A percentile compares a stretch with the other conserved stretches of the same genome.
Conservation (phyloP, 1,140 invertebrate genomes). For the Helicoverpa zea region DNA sequence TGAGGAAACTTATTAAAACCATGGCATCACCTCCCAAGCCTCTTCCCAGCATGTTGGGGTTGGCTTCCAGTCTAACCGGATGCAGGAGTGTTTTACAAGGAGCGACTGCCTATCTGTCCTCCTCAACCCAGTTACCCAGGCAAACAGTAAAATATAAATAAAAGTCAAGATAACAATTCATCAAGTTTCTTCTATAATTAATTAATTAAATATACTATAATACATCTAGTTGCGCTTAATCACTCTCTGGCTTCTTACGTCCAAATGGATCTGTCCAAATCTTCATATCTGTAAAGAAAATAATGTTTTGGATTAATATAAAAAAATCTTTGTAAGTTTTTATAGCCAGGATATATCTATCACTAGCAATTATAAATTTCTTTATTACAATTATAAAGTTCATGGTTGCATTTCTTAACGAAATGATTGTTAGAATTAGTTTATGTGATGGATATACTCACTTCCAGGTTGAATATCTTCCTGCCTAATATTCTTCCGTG, state of each 20-base stretch:
- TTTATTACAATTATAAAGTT: too few species aligned
- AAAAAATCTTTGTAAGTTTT: too few species aligned
- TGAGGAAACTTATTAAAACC: not conserved
- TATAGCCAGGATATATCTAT: too few species aligned
- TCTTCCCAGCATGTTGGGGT: too few species aligned
- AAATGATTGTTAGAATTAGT: not conserved
- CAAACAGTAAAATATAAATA: not conserved
- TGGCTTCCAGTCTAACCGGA: too few species aligned
- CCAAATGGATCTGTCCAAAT: slow-evolving; percentile 91
- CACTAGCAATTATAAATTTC: too few species aligned
- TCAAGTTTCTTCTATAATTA: slow-evolving; percentile 32
- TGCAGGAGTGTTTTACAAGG: too few species aligned
- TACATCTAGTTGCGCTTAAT: slow-evolving; percentile 57
- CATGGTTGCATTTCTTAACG: too few species aligned
- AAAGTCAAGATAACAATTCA: slow-evolving; percentile 33
- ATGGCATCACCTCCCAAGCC: not conserved
- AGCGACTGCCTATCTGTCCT: too few species aligned
- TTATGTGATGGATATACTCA: slow-evolving; percentile 75
- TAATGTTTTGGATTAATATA: not conserved
- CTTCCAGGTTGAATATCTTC: slow-evolving; percentile 91
- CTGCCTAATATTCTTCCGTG: slow-evolving; percentile 87
- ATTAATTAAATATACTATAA: slow-evolving; percentile 34
- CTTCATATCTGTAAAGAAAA: slow-evolving; percentile 90
- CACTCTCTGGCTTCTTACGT: slow-evolving; percentile 82
- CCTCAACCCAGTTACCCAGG: not conserved